Base-by-base conservation (phyloP, 2,113 vertebrate species). In the Rhabdomys dilectus region DNA sequence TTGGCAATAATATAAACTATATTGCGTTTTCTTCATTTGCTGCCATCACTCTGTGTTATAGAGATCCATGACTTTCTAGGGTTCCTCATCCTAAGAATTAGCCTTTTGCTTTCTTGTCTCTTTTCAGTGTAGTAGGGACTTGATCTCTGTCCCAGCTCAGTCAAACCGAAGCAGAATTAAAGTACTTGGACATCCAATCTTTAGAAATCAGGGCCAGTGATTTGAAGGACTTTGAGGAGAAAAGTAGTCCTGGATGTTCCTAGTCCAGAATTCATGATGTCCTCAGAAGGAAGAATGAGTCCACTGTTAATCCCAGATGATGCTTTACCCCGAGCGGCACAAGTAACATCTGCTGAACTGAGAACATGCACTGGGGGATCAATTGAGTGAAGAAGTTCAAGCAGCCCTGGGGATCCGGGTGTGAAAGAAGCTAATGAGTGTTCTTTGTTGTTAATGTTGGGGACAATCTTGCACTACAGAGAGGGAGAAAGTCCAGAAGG, bases 341-440 rank as follows among this genome's bases (percentile, higher is more conserved):
- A 68, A 73, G 15, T 70, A 87, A 7, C 42, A 42, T 68, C 45
- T 72, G 3, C n/a, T 64, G 56, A 60, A 7, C 29, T 56, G 31
- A 62, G 42, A 94, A 48, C 29, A 21, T 15, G 42, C 84, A 51
- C 88, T 36, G 42, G 88, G 97, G 93, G 80, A 95, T 81, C 88
- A 91, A 72, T 8, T 39, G 72, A 89, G 58, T 62, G 60, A 96
- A 68, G 73, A 96, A 60, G 58, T 13, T 53, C 31, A 70, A 21
- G 42, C 34, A 72, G 66, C 94, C 60, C 85, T 66, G 88, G 73
- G 87, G 31, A 92, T 53, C 4, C 21, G 70, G 81, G 8, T 89
- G 80, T 93, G 62, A 42, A 88, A 73, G 5, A 89, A 29, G 36
- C 22, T 97, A 96, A 96, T 87, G 84, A 91, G 68, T 75, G 72